Conservation (phyloP, 2,113 vertebrate genomes). For the Psittacula cyanocephala region DNA sequence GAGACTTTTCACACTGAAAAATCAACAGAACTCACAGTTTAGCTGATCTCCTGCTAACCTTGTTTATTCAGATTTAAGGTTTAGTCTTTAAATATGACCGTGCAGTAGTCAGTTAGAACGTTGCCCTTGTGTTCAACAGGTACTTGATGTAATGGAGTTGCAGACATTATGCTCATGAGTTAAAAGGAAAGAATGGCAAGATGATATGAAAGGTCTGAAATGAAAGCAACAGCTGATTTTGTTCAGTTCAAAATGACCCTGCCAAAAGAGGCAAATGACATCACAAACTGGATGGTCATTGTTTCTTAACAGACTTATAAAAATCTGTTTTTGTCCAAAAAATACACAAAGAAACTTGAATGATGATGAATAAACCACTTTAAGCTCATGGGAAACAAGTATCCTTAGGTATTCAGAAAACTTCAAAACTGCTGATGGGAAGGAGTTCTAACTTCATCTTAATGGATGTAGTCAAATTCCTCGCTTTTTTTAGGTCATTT, state of each 20-base stretch:
- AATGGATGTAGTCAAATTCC: not conserved
- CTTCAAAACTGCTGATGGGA: not conserved
- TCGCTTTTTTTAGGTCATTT: not conserved
- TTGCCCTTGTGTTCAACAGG: not conserved
- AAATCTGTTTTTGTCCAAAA: conserved; percentile 26
- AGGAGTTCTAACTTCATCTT: not conserved
- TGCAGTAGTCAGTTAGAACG: not conserved
- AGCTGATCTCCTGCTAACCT: not conserved
- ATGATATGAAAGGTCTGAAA: not conserved
- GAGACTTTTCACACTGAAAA: not conserved
- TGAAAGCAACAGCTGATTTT: conserved; percentile 35
- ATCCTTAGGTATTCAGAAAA: not conserved
- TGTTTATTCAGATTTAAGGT: not conserved
- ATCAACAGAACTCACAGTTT: not conserved
- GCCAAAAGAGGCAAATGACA: conserved; percentile 52
- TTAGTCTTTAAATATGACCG: not conserved
- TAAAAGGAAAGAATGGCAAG: conserved; percentile 2
- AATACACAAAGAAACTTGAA: not conserved
- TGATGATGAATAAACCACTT: not conserved
- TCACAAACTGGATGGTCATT: conserved; percentile 47
- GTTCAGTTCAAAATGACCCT: conserved; percentile 56
- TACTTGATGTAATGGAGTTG: not conserved
- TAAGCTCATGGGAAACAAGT: not conserved
- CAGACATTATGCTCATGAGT: not conserved
- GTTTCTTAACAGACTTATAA: conserved; percentile 15